A percentile compares a stretch with the other conserved stretches of the same genome.
Conservation (phyloP, 2,888 invertebrate genomes). For the Trissolcus japonicus region DNA sequence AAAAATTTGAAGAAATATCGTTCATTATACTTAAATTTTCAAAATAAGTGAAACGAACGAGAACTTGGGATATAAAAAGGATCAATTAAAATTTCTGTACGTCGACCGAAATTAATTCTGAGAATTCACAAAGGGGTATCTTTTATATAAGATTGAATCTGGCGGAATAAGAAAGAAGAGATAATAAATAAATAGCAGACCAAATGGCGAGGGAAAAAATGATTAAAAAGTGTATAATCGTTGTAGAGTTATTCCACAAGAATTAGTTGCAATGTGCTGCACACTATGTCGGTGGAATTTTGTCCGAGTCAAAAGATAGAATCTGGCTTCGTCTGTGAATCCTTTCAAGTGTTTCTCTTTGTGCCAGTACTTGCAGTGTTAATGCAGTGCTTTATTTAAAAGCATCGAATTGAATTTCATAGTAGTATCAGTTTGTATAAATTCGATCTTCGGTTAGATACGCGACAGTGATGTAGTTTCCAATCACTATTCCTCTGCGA, state of each 20-base stretch:
- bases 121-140: too few species aligned
- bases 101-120: too few species aligned
- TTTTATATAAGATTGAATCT: too few species aligned
- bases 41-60: too few species aligned
- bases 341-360: slow-evolving; percentile 47
- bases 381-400: slow-evolving; percentile 53
- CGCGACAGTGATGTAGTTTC: slow-evolving; percentile 52
- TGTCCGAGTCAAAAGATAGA: slow-evolving; percentile 37
- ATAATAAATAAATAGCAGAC: slow-evolving; percentile 17
- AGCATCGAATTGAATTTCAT: slow-evolving; percentile 54
- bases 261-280: slow-evolving; percentile 28
- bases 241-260: slow-evolving; percentile 32
- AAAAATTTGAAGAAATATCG: too few species aligned
- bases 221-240: slow-evolving; percentile 23
- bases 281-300: slow-evolving; percentile 36
- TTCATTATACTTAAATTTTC: too few species aligned
- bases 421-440: slow-evolving; percentile 44
- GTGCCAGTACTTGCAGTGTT: slow-evolving; percentile 23
- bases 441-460: slow-evolving; percentile 48
- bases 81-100: too few species aligned
- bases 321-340: slow-evolving; percentile 55
- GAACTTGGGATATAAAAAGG: too few species aligned
- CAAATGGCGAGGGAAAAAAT: slow-evolving; percentile 27
- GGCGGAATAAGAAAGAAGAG: too few species aligned
- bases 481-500: slow-evolving; percentile 29